These are phyloP conservation scores for Euplagia quadripunctaria DNA, from an alignment of 2,888 invertebrate genomes.

Conservation along the genomic window DNA sequence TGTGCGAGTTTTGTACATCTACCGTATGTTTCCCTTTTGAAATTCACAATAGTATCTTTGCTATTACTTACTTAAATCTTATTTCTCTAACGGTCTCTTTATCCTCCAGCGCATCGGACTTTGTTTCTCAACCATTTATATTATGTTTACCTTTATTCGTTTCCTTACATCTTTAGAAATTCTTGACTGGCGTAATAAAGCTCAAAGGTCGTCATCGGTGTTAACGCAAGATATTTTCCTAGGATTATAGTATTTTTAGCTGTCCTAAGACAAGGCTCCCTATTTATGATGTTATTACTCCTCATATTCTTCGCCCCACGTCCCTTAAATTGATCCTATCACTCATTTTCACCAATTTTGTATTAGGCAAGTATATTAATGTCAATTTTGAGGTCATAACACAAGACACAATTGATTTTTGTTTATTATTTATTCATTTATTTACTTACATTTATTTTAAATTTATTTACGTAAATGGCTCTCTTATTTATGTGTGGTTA, in stretches of 20 bases:
- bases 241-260: background rate
- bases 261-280: too few relatives aligned
- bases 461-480: too few relatives aligned
- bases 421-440: too few relatives aligned
- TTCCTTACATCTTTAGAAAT: conserved; percentile 13
- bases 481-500: too few relatives aligned
- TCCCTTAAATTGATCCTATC: too few relatives aligned
- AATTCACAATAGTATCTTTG: conserved; percentile 58
- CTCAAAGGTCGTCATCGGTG: background rate
- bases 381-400: too few relatives aligned
- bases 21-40: conserved; percentile 50
- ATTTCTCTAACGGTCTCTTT: conserved; percentile 55
- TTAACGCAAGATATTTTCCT: background rate
- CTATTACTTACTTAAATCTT: conserved; percentile 57
- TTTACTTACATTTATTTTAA: too few relatives aligned
- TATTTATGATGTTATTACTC: too few relatives aligned
- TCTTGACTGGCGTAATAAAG: background rate
- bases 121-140: conserved; percentile 44
- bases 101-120: conserved; percentile 51
- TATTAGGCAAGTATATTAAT: too few relatives aligned
- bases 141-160: conserved; percentile 36
- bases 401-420: too few relatives aligned
- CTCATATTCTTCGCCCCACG: too few relatives aligned
- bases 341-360: too few relatives aligned
- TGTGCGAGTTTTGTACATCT: conserved; percentile 49